These are phyloP conservation scores for Ochlodes sylvanus DNA, from an alignment of 2,888 invertebrate genomes.

Conservation along the genomic window DNA sequence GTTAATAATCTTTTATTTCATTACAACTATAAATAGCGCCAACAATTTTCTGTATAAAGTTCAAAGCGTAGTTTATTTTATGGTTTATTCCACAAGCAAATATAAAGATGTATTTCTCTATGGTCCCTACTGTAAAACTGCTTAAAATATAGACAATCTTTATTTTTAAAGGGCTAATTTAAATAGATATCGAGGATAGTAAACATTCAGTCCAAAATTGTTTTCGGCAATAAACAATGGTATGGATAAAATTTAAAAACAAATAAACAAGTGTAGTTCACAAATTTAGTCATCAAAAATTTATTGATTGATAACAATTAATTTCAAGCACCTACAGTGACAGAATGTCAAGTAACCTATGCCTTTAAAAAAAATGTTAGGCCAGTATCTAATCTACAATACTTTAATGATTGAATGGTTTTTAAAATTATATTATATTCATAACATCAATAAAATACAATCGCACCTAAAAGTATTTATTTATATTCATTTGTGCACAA, in stretches of 20 bases:
- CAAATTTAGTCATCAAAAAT: conserved; percentile 20
- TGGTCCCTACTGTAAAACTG: conserved; percentile 77
- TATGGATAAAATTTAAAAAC: conserved; percentile 52
- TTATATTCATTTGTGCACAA: conserved; percentile 35
- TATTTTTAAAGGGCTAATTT: conserved; percentile 42
- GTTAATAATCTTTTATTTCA: conserved; percentile 9
- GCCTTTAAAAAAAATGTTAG: conserved; percentile 40
- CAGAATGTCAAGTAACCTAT: conserved; percentile 29
- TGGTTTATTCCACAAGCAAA: conserved; percentile 51
- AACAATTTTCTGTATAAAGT: conserved; percentile 16
- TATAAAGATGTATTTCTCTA: conserved; percentile 69
- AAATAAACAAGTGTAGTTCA: conserved; percentile 20
- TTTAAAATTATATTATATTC: conserved; percentile 29
- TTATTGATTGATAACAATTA: conserved; percentile 21
- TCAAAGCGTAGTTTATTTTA: conserved; percentile 26
- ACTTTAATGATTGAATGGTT: conserved; percentile 22
- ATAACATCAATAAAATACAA: conserved; percentile 30
- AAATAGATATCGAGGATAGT: conserved; percentile 53
- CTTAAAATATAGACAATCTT: conserved; percentile 60
- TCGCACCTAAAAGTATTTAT: conserved; percentile 27
- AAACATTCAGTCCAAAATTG: conserved; percentile 60
- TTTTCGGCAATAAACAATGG: conserved; percentile 48
- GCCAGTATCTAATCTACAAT: conserved; percentile 41
- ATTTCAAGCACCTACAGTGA: conserved; percentile 35
- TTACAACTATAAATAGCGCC: neutral